Evolutionary conservation across 2,888 invertebrate genomes (phyloP).

Genomic region (Epinotia nisella): DNA sequence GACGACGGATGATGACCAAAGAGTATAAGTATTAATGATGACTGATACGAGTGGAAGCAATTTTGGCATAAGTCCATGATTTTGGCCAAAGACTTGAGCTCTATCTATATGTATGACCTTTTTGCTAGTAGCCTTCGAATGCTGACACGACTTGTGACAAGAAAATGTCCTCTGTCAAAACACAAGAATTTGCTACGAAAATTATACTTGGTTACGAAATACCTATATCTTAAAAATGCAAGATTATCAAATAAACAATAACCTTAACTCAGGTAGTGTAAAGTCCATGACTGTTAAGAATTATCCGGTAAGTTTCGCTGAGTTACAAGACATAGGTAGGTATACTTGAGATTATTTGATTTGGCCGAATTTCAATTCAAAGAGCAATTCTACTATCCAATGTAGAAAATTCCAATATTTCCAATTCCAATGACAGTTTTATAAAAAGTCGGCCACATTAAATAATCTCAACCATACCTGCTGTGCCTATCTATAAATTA

Average conservation of each 20-base stretch:
- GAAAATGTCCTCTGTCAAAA: not conserved
- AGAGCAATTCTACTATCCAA: no score
- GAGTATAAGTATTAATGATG: no score
- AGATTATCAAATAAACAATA: conserved; percentile 48
- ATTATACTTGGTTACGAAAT: conserved; percentile 1
- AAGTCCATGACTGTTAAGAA: conserved; percentile 59
- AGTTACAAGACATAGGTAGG: not conserved
- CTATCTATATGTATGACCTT: not conserved
- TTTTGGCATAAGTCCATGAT: no score
- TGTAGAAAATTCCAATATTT: not conserved
- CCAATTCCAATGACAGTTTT: no score
- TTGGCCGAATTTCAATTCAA: not conserved
- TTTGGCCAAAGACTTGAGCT: not conserved
- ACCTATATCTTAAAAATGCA: conserved; percentile 31
- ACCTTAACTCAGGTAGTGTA: conserved; percentile 54
- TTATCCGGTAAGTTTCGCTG: conserved; percentile 55
- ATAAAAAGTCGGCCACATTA: no score
- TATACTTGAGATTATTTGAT: no score
- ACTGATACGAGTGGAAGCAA: not conserved
- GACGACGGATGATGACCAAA: no score
- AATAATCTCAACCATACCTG: no score
- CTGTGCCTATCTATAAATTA: no score
- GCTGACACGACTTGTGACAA: not conserved
- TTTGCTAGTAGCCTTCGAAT: not conserved
- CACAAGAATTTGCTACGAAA: conserved; percentile 34